Base-by-base conservation (phyloP, 2,888 invertebrate species). In the Drosophila peninsularis region DNA sequence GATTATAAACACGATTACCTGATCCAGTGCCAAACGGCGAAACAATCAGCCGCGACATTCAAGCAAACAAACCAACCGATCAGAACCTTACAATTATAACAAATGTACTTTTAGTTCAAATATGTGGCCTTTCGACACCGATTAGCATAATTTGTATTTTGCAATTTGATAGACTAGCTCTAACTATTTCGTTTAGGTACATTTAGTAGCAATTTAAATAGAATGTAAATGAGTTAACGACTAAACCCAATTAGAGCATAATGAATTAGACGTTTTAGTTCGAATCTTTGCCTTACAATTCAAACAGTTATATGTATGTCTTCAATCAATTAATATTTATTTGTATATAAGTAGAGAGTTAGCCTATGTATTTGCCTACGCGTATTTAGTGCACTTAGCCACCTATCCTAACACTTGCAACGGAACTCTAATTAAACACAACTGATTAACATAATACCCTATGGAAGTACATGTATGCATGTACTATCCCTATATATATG, bases 1-100 rank as follows among this genome's bases (percentile, higher is more conserved):
- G 93, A 92, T 93, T 94, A 90, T 94, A 92, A 94, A 94, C 73
- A 93, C 93, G 69, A 93, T 94, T 81, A 93, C 92, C 79, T 92
- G 90, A 92, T 90, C 75, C 75, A 78, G 64, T 69, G 77, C 71
- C 62, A 75, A 81, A 65, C 37, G 67, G 71, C 53, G 69, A 50
- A 55, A 45, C 41, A 41, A 37, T 42, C 45, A 45, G 52, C 32
- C 30, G 44, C 75, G 64, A 49, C 61, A 72, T 17, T 56, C 39
- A 50, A 47, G 17, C 47, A 54, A 44, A 37, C 47, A 54, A 34
- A 66, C n/a, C 39, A 41, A 54, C 30, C 41, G 32, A 10, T 37
- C 37, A 37, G 37, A 37, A 37, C 21, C 55, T 10, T 17, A 49
- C 42, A 58, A 47, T 63, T 57, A 61, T 24, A 42, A 42, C 73